Evolutionary conservation across 2,797 vertebrate species (phyloP).

Genomic region (Cyprinodon diabolis): DNA sequence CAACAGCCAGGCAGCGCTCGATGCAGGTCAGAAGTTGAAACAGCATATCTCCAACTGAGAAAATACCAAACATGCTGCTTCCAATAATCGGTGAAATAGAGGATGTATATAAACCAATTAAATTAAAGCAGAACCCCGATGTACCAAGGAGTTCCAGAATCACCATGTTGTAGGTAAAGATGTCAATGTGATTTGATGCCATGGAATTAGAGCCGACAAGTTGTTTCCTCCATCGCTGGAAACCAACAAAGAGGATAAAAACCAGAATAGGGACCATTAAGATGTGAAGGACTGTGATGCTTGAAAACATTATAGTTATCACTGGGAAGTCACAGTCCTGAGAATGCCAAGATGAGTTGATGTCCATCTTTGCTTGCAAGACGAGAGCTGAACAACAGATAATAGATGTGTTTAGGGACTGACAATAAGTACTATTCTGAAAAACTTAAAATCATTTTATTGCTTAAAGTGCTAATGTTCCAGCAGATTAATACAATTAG

Average conservation of each 20-base stretch:
- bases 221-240: neutral
- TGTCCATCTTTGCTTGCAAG: too few relatives aligned
- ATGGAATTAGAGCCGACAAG: too few relatives aligned
- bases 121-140: neutral
- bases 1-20: slow-evolving; percentile 4
- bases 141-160: neutral
- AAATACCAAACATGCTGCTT: neutral
- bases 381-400: too few relatives aligned
- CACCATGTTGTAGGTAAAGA: neutral
- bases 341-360: too few relatives aligned
- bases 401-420: too few relatives aligned
- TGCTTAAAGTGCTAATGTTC: too few relatives aligned
- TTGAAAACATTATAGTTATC: too few relatives aligned
- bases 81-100: neutral
- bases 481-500: too few relatives aligned
- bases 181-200: neutral
- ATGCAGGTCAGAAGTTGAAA: slow-evolving; percentile 23
- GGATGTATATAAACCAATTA: neutral
- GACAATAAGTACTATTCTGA: too few relatives aligned
- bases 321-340: too few relatives aligned
- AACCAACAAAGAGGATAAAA: neutral
- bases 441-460: too few relatives aligned
- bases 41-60: neutral
- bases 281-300: neutral
- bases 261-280: neutral